Evolutionary conservation across 2,888 invertebrate species (phyloP), one percentile per base, ranked within the genome.

Genomic region (Drosophila imparisetae): DNA sequence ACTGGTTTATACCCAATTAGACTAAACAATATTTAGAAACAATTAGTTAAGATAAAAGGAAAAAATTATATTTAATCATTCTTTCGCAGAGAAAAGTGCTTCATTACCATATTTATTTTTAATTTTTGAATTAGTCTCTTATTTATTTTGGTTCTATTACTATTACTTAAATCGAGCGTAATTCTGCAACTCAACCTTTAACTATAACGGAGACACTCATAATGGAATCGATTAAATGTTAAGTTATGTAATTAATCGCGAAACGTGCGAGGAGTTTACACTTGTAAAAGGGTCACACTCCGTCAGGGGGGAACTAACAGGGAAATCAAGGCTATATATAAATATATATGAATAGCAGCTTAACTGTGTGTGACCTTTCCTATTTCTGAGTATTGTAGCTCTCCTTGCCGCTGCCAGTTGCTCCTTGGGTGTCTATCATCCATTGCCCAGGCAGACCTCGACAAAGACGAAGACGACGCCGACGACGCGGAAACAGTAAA

Each of bases 401-500:
- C 21, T 32, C 13, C 36, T 27, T 48, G 57, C 27, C 29, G 38
- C 13, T 32, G 34, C 27, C 21, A 34, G 32, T 27, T 27, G 34
- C 27, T 48, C 40, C 32, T 32, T 50, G 42, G 42, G 42, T 40
- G 49, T 49, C 59, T 59, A 59, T 58, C 75, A 63, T 60, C 74
- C 53, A 58, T 61, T 62, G 36, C 55, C 27, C 55, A 42, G 21
- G 27, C 53, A 54, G 53, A 50, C 50, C 29, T 50, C 50, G 29
- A 29, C 13, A 7, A 76, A 60, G 64, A 58, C 24, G 21, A 15
- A 8, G 45, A 24, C 2, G 45, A 45, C 1, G 45, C 13, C 13
- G 15, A 4, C 49, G 62, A 59, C 65, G 57, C 67, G 76, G 78
- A 85, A 80, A 76, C 84, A 80, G 89, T 86, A 85, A 85, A 85